A percentile compares a stretch with the other conserved stretches of the same genome.
These are phyloP conservation scores for Glyphotaelius pellucidus DNA, from an alignment of 2,888 invertebrate species.

Conservation along the genomic window DNA sequence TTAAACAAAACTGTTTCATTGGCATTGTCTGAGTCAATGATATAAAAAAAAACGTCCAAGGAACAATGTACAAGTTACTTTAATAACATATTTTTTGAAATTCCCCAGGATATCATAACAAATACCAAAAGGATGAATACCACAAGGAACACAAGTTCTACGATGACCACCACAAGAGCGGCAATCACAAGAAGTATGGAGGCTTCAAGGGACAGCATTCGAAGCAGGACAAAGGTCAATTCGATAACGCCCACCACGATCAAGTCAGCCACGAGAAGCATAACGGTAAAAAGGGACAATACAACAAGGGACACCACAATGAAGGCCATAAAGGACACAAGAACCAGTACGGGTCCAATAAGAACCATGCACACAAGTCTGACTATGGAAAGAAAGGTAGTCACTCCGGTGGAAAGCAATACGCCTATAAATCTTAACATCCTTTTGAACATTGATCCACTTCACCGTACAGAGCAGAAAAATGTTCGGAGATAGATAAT, in stretches of 20 bases:
- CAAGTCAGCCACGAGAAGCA: constrained; percentile 88
- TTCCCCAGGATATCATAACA: constrained; percentile 86
- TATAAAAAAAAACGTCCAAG: not conserved
- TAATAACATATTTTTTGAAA: not conserved
- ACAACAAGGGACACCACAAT: constrained; percentile 89
- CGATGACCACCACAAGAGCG: constrained; percentile 90
- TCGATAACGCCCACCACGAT: constrained; percentile 89
- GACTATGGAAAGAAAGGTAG: constrained; percentile 88
- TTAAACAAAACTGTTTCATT: not conserved
- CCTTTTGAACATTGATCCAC: not conserved
- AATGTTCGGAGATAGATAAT: not conserved
- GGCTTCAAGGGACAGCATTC: constrained; percentile 88
- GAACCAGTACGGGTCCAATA: constrained; percentile 87
- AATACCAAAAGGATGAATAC: constrained; percentile 92
- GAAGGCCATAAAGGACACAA: constrained; percentile 90
- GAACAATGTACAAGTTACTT: no score
- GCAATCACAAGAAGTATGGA: constrained; percentile 89
- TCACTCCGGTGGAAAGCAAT: constrained; percentile 85
- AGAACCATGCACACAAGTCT: constrained; percentile 86
- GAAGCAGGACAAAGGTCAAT: constrained; percentile 87
- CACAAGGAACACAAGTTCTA: constrained; percentile 93
- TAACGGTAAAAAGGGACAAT: constrained; percentile 88
- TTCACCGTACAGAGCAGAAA: not conserved
- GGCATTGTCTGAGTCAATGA: not conserved
- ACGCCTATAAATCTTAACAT: constrained; percentile 77